phyloP scores from a whole-genome alignment of 2,888 invertebrate species.

The Cryptocephalus primarius region DNA sequence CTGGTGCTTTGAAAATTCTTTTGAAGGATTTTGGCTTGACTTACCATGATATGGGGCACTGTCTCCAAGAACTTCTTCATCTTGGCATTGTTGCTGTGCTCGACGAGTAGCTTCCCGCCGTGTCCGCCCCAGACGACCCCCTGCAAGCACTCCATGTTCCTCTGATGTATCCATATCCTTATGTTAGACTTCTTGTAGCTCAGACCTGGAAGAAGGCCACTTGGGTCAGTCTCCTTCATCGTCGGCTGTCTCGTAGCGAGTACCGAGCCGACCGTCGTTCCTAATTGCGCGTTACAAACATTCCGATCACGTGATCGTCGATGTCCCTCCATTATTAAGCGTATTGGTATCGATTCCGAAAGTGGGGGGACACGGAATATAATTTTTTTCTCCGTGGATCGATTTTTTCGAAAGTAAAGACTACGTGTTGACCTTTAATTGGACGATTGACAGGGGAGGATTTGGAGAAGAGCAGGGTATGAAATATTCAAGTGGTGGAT shows the following conservation, averaged over 20 bases:
- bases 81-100: conserved; percentile 73
- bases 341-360: conserved; percentile 23
- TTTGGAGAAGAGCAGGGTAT: too few species aligned
- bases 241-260: background rate
- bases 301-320: conserved; percentile 27
- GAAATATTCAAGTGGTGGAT: too few species aligned
- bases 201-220: conserved; percentile 44
- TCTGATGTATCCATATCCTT: conserved; percentile 91
- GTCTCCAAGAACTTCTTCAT: conserved; percentile 80
- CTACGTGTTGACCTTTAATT: too few species aligned
- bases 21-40: conserved; percentile 6
- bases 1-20: too few species aligned
- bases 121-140: conserved; percentile 86
- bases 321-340: conserved; percentile 31
- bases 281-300: conserved; percentile 6
- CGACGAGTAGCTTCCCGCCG: conserved; percentile 69
- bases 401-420: too few species aligned
- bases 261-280: too few species aligned
- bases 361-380: conserved; percentile 4
- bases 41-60: conserved; percentile 90
- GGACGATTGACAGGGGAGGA: too few species aligned
- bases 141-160: conserved; percentile 76
- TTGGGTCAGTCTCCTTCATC: conserved; percentile 1
- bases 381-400: too few species aligned
- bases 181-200: conserved; percentile 61